A percentile compares a stretch with the other conserved stretches of the same genome.
These are phyloP conservation scores for Euwallacea similis DNA, from an alignment of 1,140 invertebrate species.

Conservation along the genomic window DNA sequence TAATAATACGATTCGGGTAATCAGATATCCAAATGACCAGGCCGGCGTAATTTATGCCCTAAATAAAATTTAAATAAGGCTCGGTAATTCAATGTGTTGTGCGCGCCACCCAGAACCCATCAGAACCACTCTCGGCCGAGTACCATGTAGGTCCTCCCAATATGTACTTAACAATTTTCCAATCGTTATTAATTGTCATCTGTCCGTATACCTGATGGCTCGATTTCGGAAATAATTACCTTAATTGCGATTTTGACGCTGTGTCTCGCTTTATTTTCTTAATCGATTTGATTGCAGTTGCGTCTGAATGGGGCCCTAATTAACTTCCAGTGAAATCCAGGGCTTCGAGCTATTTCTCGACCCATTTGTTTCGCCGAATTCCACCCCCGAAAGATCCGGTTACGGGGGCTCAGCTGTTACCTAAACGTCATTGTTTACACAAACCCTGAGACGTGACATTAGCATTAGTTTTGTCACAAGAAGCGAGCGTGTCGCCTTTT, in stretches of 20 bases:
- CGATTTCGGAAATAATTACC: neutral
- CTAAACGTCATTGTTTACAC: conserved; percentile 20
- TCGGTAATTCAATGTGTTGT: conserved; percentile 14
- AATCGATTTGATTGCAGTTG: too few relatives aligned
- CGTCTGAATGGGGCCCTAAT: too few relatives aligned
- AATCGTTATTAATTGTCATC: conserved; percentile 4
- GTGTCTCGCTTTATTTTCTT: neutral
- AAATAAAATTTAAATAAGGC: conserved; percentile 25
- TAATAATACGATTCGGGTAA: conserved; percentile 14
- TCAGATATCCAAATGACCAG: conserved; percentile 12
- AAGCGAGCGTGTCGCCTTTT: conserved; percentile 9
- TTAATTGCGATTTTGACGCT: neutral
- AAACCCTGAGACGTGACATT: conserved; percentile 22
- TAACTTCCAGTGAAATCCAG: too few relatives aligned
- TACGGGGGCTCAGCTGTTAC: conserved; percentile 19
- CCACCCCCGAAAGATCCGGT: conserved; percentile 10
- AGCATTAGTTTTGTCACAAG: conserved; percentile 27
- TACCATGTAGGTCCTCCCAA: neutral
- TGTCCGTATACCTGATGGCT: neutral
- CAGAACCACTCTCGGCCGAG: conserved; percentile 1
- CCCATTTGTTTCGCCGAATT: conserved; percentile 22
- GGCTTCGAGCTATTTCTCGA: neutral
- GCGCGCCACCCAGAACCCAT: conserved; percentile 13
- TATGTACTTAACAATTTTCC: neutral
- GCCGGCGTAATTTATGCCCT: conserved; percentile 17